Percentiles rank a stretch among this genome's conserved stretches.
phyloP scores from a whole-genome alignment of 2,888 invertebrate genomes.

The Torymus auratus region DNA sequence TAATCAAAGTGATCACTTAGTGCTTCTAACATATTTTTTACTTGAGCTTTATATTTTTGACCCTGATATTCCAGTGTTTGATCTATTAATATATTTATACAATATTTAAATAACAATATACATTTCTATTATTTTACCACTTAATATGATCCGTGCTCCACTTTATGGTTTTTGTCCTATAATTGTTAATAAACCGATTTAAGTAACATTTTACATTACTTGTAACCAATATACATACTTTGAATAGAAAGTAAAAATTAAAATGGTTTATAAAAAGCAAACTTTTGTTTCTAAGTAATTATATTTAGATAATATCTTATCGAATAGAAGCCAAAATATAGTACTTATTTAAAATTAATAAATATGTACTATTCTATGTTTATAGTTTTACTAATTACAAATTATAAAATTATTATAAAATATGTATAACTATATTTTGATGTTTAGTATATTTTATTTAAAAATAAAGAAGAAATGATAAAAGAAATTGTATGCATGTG shows the following conservation, averaged over 20 bases:
- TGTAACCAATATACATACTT: conserved; percentile 6
- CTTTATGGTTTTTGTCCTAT: conserved; percentile 92
- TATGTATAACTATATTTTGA: too few species aligned
- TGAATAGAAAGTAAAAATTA: too few species aligned
- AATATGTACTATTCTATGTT: too few species aligned
- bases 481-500: background rate
- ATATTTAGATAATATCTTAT: too few species aligned
- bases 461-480: background rate
- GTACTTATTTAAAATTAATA: too few species aligned
- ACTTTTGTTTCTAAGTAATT: too few species aligned
- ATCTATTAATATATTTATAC: conserved; percentile 44
- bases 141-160: conserved; percentile 88
- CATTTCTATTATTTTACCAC: conserved; percentile 81
- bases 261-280: too few species aligned
- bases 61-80: conserved; percentile 45
- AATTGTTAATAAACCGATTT: conserved; percentile 76
- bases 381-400: too few species aligned
- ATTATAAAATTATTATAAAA: too few species aligned
- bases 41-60: conserved; percentile 25
- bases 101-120: conserved; percentile 44
- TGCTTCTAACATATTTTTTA: conserved; percentile 36
- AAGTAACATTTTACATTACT: conserved; percentile 37
- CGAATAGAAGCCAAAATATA: too few species aligned
- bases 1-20: conserved; percentile 19
- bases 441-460: too few species aligned